Conservation (phyloP, 2,888 invertebrate species). For the Ichneumoninae sp. region DNA sequence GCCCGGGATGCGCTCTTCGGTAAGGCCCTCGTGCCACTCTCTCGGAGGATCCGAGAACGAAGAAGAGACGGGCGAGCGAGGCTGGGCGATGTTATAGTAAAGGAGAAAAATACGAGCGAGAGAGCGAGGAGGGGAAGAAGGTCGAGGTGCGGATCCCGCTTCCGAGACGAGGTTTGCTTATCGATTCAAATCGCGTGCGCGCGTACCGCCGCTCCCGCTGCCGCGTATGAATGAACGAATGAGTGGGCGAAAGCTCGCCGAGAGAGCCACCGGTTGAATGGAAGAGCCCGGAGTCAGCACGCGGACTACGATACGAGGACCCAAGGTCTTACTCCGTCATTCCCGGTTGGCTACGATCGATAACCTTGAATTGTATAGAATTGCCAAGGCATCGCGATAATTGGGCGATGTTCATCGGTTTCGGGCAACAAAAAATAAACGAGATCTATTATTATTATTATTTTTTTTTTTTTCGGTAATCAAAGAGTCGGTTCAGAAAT, state of each 20-base stretch:
- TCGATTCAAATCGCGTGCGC: constrained; percentile 83
- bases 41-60: constrained; percentile 47
- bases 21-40: constrained; percentile 27
- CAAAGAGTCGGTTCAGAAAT: too few relatives aligned
- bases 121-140: constrained; percentile 43
- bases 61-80: constrained; percentile 43
- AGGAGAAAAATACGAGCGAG: constrained; percentile 39
- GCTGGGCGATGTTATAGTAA: constrained; percentile 46
- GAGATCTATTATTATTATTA: too few relatives aligned
- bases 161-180: constrained; percentile 77
- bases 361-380: background rate
- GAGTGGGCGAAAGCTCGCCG: constrained; percentile 78
- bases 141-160: constrained; percentile 65
- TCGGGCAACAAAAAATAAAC: too few relatives aligned
- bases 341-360: background rate
- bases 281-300: constrained; percentile 76
- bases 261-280: constrained; percentile 82
- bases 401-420: too few relatives aligned
- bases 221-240: constrained; percentile 82
- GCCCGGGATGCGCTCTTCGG: constrained; percentile 58
- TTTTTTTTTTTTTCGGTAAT: too few relatives aligned
- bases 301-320: constrained; percentile 67
- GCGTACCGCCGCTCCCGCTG: constrained; percentile 49
- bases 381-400: background rate
- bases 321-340: background rate